phyloP scores from a whole-genome alignment of 1,140 invertebrate species.

The Mizuhopecten yessoensis region DNA sequence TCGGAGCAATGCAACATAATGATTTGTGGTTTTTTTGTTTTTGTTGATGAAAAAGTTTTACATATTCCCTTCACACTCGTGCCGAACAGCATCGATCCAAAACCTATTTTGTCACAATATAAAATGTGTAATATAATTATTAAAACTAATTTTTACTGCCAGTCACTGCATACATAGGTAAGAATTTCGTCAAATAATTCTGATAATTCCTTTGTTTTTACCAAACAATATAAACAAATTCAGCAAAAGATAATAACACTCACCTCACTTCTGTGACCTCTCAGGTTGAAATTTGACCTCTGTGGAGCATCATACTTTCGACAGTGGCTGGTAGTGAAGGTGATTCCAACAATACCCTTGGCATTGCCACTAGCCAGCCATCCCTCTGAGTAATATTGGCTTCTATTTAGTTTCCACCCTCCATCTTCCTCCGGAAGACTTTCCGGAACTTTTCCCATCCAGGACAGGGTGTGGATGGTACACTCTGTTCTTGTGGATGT shows the following conservation, averaged over 20 bases:
- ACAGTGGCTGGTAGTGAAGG: conserved; percentile 96
- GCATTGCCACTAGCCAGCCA: conserved; percentile 98
- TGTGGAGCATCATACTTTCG: conserved; percentile 79
- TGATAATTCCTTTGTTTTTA: too few species aligned
- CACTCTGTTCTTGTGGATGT: conserved; percentile 97
- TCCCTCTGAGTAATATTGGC: conserved; percentile 99
- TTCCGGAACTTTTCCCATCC: conserved; percentile 99
- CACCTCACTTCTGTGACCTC: conserved; percentile 98
- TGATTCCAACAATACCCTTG: conserved; percentile 96
- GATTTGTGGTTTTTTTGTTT: too few species aligned
- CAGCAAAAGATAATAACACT: conserved; percentile 78
- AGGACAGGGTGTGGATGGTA: conserved; percentile 96
- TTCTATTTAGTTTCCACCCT: conserved; percentile 93
- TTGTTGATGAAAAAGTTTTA: too few species aligned
- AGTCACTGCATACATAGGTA: too few species aligned
- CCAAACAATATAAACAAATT: too few species aligned
- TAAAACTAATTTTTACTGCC: too few species aligned
- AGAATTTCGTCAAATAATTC: too few species aligned
- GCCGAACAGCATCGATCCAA: too few species aligned
- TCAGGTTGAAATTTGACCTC: conserved; percentile 98
- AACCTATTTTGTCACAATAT: too few species aligned
- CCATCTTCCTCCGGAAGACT: conserved; percentile 89
- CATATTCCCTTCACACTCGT: too few species aligned
- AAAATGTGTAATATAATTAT: too few species aligned
- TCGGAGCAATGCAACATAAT: too few species aligned